These are phyloP conservation scores for Hapalemur alaotrensis DNA, from an alignment of 2,797 vertebrate species.

Conservation along the genomic window DNA sequence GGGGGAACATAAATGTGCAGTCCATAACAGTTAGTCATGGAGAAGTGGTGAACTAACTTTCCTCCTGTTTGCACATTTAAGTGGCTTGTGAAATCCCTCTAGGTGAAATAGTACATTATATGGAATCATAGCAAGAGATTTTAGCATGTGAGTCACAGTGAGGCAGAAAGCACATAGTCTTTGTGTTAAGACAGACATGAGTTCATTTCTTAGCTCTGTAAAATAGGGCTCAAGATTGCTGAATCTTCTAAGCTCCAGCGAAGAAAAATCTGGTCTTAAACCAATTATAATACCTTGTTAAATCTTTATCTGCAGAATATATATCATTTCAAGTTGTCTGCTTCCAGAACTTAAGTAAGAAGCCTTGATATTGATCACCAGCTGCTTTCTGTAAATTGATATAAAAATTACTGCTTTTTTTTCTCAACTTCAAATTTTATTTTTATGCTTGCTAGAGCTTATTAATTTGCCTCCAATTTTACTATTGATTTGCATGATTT, in stretches of 20 bases:
- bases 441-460: neutral
- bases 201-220: neutral
- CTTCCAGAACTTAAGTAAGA: neutral
- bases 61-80: neutral
- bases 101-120: neutral
- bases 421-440: neutral
- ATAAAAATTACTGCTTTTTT: neutral
- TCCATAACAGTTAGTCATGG: neutral
- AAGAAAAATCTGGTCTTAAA: slow-evolving; percentile 1
- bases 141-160: neutral
- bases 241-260: neutral
- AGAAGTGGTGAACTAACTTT: neutral
- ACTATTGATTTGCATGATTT: neutral
- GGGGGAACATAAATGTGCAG: neutral
- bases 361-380: neutral
- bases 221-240: neutral
- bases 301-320: neutral
- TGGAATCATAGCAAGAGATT: neutral
- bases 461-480: neutral
- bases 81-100: neutral
- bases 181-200: neutral
- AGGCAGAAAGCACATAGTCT: neutral
- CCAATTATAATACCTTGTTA: neutral
- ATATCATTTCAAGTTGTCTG: neutral
- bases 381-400: neutral